These are phyloP conservation scores for Cyanoliseus patagonus DNA, from an alignment of 2,113 vertebrate species.

Conservation along the genomic window DNA sequence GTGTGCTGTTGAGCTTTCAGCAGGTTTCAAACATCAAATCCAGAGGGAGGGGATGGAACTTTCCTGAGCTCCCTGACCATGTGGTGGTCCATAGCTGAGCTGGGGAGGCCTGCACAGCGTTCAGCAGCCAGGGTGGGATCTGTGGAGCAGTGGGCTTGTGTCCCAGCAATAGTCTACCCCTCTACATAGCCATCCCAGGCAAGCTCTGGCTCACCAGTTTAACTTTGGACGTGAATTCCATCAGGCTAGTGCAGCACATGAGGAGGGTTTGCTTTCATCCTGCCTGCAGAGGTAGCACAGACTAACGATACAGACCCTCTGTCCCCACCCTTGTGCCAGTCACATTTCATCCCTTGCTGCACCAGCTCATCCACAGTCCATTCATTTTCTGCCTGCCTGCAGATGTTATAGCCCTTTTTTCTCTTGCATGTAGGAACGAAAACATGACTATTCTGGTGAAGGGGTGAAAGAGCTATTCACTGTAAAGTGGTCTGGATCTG, in stretches of 20 bases:
- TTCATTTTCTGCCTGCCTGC: background rate
- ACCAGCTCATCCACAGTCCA: background rate
- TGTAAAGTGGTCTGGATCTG: background rate
- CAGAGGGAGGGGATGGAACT: background rate
- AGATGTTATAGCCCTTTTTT: background rate
- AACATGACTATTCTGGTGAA: background rate
- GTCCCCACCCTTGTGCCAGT: background rate
- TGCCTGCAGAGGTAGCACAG: background rate
- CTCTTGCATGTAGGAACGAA: background rate
- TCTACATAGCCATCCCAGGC: background rate
- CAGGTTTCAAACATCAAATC: background rate
- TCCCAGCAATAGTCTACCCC: background rate
- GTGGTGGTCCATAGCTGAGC: background rate
- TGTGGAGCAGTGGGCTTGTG: background rate
- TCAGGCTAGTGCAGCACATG: background rate
- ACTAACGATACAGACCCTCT: background rate
- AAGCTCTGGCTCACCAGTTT: background rate
- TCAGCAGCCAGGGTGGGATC: background rate
- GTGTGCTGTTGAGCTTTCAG: rapidly evolving
- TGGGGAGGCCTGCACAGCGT: background rate
- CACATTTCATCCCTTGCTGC: background rate
- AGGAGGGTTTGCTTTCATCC: background rate
- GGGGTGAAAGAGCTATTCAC: background rate
- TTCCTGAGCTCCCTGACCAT: background rate
- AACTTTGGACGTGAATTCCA: background rate